Percentiles rank a stretch among this genome's conserved stretches.
phyloP scores from a whole-genome alignment of 2,888 invertebrate species.

The Scaptomyza parva region DNA sequence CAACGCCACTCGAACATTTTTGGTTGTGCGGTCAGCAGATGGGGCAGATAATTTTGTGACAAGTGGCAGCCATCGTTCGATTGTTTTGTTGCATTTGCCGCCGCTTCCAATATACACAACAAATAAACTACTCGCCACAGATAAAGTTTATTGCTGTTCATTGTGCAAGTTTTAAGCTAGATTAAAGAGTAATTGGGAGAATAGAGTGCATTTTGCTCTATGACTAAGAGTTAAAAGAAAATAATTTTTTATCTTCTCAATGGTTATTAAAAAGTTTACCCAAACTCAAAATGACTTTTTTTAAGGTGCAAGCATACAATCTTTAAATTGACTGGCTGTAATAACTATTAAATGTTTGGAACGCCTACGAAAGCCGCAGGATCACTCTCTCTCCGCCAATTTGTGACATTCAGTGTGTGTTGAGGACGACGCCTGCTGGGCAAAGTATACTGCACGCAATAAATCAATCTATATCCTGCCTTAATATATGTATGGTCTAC shows the following conservation, averaged over 20 bases:
- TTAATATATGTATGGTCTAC: slow-evolving; percentile 49
- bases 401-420: slow-evolving; percentile 57
- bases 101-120: not conserved
- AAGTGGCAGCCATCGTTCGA: slow-evolving; percentile 39
- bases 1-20: not conserved
- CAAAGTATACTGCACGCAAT: slow-evolving; percentile 47
- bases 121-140: slow-evolving; percentile 15
- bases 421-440: slow-evolving; percentile 30
- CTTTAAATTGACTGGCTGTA: slow-evolving; percentile 30
- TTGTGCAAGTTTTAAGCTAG: slow-evolving; percentile 31
- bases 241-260: not conserved
- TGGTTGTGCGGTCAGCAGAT: slow-evolving; percentile 44
- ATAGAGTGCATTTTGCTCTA: slow-evolving; percentile 33
- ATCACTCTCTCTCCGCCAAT: slow-evolving; percentile 18
- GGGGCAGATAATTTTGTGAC: slow-evolving; percentile 50
- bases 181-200: slow-evolving; percentile 7
- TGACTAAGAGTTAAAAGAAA: slow-evolving; percentile 20
- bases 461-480: slow-evolving; percentile 61
- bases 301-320: not conserved
- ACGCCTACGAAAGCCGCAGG: slow-evolving; percentile 32
- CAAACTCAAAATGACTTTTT: slow-evolving; percentile 14
- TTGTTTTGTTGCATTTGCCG: slow-evolving; percentile 22
- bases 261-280: too few relatives aligned
- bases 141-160: slow-evolving; percentile 41
- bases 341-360: slow-evolving; percentile 38